A percentile compares a stretch with the other conserved stretches of the same genome.
These are phyloP conservation scores for Amphipoea lucens DNA, from an alignment of 2,888 invertebrate species.

Conservation along the genomic window DNA sequence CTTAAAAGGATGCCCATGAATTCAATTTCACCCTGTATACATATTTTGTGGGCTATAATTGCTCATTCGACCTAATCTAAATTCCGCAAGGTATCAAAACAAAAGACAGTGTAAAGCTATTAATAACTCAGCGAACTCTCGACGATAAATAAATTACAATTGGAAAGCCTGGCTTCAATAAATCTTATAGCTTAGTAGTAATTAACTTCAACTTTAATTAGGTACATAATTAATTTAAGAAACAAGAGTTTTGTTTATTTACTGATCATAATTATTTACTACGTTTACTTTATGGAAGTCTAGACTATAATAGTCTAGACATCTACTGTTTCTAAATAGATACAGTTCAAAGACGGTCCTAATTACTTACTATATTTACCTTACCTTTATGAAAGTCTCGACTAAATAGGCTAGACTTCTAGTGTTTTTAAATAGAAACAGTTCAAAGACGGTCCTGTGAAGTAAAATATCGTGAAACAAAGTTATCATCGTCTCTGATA, in stretches of 20 bases:
- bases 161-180: conserved; percentile 24
- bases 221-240: conserved; percentile 12
- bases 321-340: no score
- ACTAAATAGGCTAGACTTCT: no score
- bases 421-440: no score
- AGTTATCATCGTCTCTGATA: not conserved
- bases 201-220: conserved; percentile 35
- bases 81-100: not conserved
- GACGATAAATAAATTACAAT: conserved; percentile 20
- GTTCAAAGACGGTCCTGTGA: not conserved
- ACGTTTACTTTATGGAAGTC: not conserved
- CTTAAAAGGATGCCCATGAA: no score
- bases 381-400: not conserved
- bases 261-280: conserved; percentile 9
- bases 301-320: no score
- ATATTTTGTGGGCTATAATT: no score
- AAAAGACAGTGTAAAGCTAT: not conserved
- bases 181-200: conserved; percentile 25
- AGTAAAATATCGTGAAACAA: not conserved
- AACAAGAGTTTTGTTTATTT: conserved; percentile 15
- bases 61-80: not conserved
- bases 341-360: not conserved
- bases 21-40: no score
- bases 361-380: conserved; percentile 8
- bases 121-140: conserved; percentile 18